Percentiles rank a stretch among this genome's conserved stretches.
Conservation (phyloP, 2,888 invertebrate genomes). For the Erynnis tages region DNA sequence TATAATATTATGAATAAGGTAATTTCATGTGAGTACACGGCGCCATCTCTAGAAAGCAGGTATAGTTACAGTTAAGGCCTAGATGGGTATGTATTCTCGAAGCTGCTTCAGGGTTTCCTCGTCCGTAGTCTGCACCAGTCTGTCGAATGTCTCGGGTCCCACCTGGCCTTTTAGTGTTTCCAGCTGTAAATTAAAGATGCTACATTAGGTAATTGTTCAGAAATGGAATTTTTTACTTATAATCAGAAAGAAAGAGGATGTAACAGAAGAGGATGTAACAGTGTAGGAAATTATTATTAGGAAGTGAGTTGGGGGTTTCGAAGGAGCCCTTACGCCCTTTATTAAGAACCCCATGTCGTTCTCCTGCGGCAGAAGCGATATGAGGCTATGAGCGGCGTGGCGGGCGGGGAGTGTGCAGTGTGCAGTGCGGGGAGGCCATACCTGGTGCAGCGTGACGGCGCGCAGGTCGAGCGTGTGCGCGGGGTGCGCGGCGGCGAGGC, state of each 20-base stretch:
- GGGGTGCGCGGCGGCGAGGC: slow-evolving; percentile 87
- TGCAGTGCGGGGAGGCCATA: slow-evolving; percentile 42
- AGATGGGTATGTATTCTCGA: slow-evolving; percentile 80
- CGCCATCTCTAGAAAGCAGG: neutral
- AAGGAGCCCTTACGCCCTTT: too few relatives aligned
- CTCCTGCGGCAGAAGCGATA: too few relatives aligned
- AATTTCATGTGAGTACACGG: too few relatives aligned
- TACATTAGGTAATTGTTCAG: too few relatives aligned
- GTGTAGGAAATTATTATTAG: too few relatives aligned
- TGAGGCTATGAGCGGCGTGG: neutral
- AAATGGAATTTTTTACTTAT: too few relatives aligned
- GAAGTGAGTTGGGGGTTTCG: too few relatives aligned
- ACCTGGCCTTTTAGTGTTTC: slow-evolving; percentile 86
- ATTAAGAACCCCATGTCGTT: too few relatives aligned
- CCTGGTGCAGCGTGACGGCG: slow-evolving; percentile 87
- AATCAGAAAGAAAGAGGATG: too few relatives aligned
- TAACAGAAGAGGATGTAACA: too few relatives aligned
- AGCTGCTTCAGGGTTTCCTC: slow-evolving; percentile 87
- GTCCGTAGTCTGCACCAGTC: slow-evolving; percentile 87
- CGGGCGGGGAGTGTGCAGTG: neutral
- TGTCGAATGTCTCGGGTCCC: slow-evolving; percentile 89
- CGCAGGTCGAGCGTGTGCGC: slow-evolving; percentile 89
- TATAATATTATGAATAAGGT: too few relatives aligned
- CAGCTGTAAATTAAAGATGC: slow-evolving; percentile 69
- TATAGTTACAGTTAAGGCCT: slow-evolving; percentile 31